Evolutionary conservation across 2,113 vertebrate species (phyloP).

Genomic region (Laticauda colubrina): DNA sequence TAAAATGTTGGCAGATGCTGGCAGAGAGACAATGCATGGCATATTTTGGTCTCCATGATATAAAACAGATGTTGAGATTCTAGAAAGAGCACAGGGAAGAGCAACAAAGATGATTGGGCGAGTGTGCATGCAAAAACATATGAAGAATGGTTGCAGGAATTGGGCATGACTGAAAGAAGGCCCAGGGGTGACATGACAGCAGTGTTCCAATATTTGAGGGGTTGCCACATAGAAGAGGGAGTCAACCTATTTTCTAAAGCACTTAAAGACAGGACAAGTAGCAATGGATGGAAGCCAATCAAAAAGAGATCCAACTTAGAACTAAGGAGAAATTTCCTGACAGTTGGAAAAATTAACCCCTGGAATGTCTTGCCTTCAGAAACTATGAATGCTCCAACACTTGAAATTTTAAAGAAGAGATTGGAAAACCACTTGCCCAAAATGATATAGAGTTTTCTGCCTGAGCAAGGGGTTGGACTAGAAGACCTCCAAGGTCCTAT

Average conservation of each 20-base stretch:
- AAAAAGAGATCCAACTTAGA: not conserved
- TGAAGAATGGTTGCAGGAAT: not conserved
- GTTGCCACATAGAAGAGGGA: not conserved
- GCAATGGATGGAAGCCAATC: not conserved
- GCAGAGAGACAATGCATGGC: not conserved
- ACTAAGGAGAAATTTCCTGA: not conserved
- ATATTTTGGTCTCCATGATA: not conserved
- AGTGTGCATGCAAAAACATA: not conserved
- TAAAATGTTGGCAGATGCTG: not conserved
- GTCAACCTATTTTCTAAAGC: not conserved
- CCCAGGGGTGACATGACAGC: not conserved
- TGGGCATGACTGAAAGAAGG: not conserved
- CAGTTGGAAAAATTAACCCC: not conserved
- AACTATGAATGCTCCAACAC: not conserved
- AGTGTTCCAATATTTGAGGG: not conserved
- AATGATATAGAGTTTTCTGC: not conserved
- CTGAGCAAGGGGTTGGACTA: not conserved
- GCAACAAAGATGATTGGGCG: not conserved
- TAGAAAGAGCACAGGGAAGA: not conserved
- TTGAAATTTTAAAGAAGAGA: not conserved
- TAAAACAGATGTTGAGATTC: not conserved
- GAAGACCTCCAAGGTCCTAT: not conserved
- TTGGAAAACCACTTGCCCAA: not conserved
- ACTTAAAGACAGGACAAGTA: not conserved
- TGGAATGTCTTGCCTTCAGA: too few relatives aligned